Percentiles rank a stretch among this genome's conserved stretches.
phyloP scores from a whole-genome alignment of 1,140 invertebrate species.

The Chironomus striatipennis region DNA sequence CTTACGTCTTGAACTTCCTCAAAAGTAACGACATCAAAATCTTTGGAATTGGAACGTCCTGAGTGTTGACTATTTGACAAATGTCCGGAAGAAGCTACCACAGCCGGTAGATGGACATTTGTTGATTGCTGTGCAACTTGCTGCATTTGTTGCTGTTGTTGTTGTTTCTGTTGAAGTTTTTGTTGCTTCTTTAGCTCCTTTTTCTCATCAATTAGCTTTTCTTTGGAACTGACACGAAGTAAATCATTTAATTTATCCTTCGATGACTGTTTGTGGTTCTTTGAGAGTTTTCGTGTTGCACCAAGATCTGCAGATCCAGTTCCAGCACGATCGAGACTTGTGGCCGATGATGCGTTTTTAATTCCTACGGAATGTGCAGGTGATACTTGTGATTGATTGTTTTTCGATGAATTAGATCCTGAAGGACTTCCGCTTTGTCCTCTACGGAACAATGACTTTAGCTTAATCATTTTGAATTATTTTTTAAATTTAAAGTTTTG shows the following conservation, averaged over 20 bases:
- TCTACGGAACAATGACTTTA: constrained; percentile 72
- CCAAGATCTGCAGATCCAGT: constrained; percentile 24
- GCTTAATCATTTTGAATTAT: constrained; percentile 63
- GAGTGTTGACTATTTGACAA: constrained; percentile 24
- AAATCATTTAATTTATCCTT: constrained; percentile 19
- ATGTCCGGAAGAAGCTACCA: constrained; percentile 25
- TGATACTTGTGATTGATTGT: constrained; percentile 36
- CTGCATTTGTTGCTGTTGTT: constrained; percentile 27
- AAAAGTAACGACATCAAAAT: constrained; percentile 13
- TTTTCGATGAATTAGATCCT: constrained; percentile 37
- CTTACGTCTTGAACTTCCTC: constrained; percentile 6
- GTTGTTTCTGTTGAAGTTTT: constrained; percentile 27
- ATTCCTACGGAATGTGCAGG: constrained; percentile 34
- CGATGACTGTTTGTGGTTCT: background rate
- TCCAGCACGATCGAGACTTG: constrained; percentile 41
- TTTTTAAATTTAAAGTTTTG: background rate
- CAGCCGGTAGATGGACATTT: background rate
- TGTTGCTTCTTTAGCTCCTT: constrained; percentile 39
- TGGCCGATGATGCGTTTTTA: constrained; percentile 44
- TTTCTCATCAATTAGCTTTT: constrained; percentile 42
- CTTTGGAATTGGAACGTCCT: constrained; percentile 32
- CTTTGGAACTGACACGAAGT: constrained; percentile 37
- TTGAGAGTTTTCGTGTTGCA: constrained; percentile 24
- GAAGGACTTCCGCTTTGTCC: constrained; percentile 44
- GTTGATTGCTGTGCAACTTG: background rate